Percentiles rank a stretch among this genome's conserved stretches.
Evolutionary conservation across 2,888 invertebrate genomes (phyloP).

Genomic region (Abrostola triplasia): DNA sequence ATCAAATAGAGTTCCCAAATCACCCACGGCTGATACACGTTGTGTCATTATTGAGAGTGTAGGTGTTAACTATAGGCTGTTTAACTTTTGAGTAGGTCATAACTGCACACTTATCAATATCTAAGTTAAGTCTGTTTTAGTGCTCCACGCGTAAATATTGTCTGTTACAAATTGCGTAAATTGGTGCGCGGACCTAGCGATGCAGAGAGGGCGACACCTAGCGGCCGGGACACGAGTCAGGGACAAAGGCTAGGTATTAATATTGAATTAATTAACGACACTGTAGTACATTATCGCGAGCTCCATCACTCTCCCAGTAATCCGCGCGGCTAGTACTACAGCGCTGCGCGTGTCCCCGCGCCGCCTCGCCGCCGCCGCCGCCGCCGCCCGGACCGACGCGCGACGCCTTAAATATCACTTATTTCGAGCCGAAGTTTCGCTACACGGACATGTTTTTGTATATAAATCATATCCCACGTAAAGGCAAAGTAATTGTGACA

Average conservation of each 20-base stretch:
- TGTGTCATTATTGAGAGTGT: no score
- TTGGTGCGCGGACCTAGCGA: conserved; percentile 4
- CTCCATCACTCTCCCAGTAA: conserved; percentile 2
- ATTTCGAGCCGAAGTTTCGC: background rate
- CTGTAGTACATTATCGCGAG: background rate
- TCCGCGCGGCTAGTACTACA: background rate
- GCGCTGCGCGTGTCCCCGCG: background rate
- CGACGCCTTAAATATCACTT: background rate
- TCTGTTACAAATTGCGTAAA: conserved; percentile 13
- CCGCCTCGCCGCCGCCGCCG: background rate
- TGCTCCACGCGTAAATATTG: no score
- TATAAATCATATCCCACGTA: background rate
- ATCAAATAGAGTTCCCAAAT: no score
- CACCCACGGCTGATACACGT: no score
- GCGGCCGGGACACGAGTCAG: background rate
- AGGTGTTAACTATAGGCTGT: no score
- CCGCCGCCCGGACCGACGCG: background rate
- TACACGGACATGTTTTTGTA: background rate
- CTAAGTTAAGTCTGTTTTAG: no score
- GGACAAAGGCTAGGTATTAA: background rate
- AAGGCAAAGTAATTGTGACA: conserved; percentile 5
- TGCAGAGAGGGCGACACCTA: background rate
- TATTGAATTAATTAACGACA: conserved; percentile 5
- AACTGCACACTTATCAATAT: no score
- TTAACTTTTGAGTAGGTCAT: no score